Conservation (phyloP, 2,797 vertebrate genomes). For the Labeo calbasu region DNA sequence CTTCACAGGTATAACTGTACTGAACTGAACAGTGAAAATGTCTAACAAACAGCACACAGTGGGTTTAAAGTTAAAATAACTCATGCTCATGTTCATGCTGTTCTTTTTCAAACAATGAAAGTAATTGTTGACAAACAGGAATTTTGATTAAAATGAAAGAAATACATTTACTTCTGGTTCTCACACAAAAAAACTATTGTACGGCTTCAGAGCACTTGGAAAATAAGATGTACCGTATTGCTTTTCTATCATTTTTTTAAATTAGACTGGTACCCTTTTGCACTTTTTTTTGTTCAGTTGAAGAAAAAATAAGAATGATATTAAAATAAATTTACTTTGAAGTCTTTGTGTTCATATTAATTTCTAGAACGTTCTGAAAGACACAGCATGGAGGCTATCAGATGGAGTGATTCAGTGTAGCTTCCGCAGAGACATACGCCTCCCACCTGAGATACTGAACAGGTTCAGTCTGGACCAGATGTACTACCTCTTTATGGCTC, state of each 20-base stretch:
- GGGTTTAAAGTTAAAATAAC: not conserved
- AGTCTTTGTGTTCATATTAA: not conserved
- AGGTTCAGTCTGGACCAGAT: slow-evolving; percentile 80
- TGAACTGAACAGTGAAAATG: not conserved
- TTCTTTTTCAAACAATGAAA: not conserved
- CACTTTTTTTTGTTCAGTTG: not conserved
- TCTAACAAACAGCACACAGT: not conserved
- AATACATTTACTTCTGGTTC: not conserved
- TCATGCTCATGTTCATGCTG: not conserved
- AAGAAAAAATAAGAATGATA: not conserved
- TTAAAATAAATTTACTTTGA: not conserved
- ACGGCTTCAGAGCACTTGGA: not conserved
- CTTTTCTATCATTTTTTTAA: not conserved
- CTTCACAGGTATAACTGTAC: slow-evolving; percentile 71
- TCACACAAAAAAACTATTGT: not conserved
- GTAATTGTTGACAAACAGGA: not conserved
- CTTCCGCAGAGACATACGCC: slow-evolving; percentile 78
- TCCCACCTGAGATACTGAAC: slow-evolving; percentile 67
- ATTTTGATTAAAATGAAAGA: not conserved
- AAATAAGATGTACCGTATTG: not conserved
- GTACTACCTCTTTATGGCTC: slow-evolving; percentile 86
- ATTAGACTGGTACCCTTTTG: not conserved
- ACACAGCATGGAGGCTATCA: slow-evolving; percentile 77
- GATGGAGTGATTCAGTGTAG: slow-evolving; percentile 85
- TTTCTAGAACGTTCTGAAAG: slow-evolving; percentile 76